Evolutionary conservation across 2,888 invertebrate species (phyloP), one percentile per base, ranked within the genome.

Genomic region (Drosophila paramelanica): DNA sequence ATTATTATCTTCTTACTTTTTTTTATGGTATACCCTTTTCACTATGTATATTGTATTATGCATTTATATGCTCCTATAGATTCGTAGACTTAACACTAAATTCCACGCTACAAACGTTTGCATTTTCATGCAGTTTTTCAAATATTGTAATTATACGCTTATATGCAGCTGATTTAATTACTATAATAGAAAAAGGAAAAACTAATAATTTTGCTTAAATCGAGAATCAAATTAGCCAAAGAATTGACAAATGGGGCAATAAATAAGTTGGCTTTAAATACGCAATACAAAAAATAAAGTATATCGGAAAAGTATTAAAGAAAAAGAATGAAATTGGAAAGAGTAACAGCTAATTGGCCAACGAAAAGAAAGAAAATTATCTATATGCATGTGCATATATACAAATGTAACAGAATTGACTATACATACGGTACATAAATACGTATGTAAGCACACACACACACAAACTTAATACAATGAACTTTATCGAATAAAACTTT

Each of bases 401-500:
- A 11, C n/a, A 45, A 51, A 66, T 66, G 36, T 39, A 49, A 41
- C 33, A 39, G 64, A 65, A 62, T 65, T 65, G 65, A 64, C 39
- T 52, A 36, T 33, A 58, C 56, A 53, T 58, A 61, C 62, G 36
- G 10, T 36, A 64, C 57, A 46, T 59, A 46, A 17, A 20, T 36
- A 31, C 17, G 43, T 57, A 64, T 64, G 33, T 31, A 42, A 53
- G 38, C 20, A 50, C 10, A 45, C 23, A 62, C 46, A 78, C 25
- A 68, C 36, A 69, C 51, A 61, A 78, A 77, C 60, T 55, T 78
- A 81, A 82, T 88, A 86, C 88, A 83, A 88, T 83, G 83, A 83
- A 83, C 84, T 86, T 83, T 88, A 85, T 87, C 88, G 82, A 89
- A 85, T 85, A 89, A 88, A 85, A 89, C 72, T 85, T 89, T 84